Conservation (phyloP, 2,888 invertebrate genomes). For the Hofmannophila pseudospretella region DNA sequence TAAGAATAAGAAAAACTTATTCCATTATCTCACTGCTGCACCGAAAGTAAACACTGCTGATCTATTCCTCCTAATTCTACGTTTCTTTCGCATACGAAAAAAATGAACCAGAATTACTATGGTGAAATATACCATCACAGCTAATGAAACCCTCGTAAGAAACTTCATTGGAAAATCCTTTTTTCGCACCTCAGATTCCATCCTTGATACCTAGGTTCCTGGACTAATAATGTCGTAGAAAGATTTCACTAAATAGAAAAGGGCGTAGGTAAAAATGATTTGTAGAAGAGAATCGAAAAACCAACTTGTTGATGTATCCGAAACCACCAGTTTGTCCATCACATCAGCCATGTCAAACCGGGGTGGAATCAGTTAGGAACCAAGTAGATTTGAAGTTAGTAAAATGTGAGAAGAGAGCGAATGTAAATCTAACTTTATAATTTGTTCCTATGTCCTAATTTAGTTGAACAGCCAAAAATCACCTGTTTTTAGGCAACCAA, state of each 20-base stretch:
- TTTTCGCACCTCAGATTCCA: too few species aligned
- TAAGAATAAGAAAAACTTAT: too few species aligned
- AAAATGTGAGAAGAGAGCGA: not conserved
- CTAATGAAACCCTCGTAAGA: conserved; percentile 33
- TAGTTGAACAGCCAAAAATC: conserved; percentile 29
- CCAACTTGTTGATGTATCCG: conserved; percentile 17
- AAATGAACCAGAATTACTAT: too few species aligned
- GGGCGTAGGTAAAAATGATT: conserved; percentile 39
- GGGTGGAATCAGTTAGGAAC: too few species aligned
- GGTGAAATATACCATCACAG: conserved; percentile 29
- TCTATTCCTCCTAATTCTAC: too few species aligned
- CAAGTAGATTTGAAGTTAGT: too few species aligned
- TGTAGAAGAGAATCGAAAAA: conserved; percentile 35
- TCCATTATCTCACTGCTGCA: too few species aligned
- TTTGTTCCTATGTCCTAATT: conserved; percentile 16
- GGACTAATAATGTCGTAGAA: conserved; percentile 44
- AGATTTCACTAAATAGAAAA: conserved; percentile 46
- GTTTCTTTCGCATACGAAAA: too few species aligned
- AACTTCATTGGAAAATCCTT: conserved; percentile 24
- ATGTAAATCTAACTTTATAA: not conserved
- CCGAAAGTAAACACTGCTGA: too few species aligned
- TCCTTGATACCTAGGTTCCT: too few species aligned
- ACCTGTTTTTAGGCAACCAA: conserved; percentile 3
- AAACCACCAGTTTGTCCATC: not conserved
- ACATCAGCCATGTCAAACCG: not conserved